Conservation (phyloP, 2,888 invertebrate species). For the Amblyteles armatorius region DNA sequence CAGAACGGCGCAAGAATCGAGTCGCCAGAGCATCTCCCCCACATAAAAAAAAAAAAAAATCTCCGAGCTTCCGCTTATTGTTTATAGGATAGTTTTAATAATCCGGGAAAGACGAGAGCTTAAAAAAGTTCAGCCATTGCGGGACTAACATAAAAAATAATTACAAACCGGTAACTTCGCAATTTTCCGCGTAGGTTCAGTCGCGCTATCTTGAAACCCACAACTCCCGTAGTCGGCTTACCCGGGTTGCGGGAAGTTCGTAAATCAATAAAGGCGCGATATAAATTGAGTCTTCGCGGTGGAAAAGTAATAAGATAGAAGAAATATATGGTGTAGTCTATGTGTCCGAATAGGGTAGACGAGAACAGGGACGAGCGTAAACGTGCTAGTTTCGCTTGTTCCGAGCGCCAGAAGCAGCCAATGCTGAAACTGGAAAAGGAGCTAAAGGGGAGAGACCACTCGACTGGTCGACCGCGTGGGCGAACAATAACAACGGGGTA, state of each 20-base stretch:
- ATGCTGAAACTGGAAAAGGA: slow-evolving; percentile 39
- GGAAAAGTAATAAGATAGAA: background rate
- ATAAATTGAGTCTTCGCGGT: background rate
- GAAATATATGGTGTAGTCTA: background rate
- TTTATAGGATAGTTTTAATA: background rate
- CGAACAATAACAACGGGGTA: slow-evolving; percentile 39
- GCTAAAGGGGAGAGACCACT: slow-evolving; percentile 40
- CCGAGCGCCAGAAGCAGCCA: background rate
- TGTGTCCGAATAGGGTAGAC: background rate
- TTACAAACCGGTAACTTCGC: background rate
- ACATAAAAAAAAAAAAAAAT: background rate
- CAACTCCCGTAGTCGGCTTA: background rate
- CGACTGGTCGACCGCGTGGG: slow-evolving; percentile 5
- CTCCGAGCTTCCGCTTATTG: background rate
- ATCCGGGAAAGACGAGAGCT: background rate
- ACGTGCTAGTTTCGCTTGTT: background rate
- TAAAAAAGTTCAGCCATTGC: background rate
- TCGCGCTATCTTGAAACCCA: background rate
- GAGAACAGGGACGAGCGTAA: background rate
- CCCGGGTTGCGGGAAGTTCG: background rate
- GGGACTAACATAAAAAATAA: background rate
- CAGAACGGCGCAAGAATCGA: background rate
- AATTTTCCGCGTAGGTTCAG: background rate
- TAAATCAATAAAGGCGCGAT: background rate
- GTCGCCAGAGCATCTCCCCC: background rate